Evolutionary conservation across 1,140 invertebrate species (phyloP).

Genomic region (Drosophila subobscura): DNA sequence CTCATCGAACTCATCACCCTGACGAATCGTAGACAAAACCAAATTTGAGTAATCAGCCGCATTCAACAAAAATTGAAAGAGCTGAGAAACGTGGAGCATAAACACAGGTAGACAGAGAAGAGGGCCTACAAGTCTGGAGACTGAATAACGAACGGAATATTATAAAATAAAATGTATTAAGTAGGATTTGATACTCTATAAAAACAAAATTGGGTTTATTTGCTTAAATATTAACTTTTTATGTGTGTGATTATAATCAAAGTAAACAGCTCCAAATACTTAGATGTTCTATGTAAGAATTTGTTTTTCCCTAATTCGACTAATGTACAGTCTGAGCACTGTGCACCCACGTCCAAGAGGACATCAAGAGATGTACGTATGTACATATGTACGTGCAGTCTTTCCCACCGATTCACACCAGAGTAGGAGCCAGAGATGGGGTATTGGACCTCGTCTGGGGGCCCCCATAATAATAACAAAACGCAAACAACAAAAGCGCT

Average conservation of each 20-base stretch:
- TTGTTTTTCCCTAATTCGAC: no score
- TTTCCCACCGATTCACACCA: slow-evolving; percentile 35
- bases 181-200: slow-evolving; percentile 37
- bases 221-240: neutral
- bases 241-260: neutral
- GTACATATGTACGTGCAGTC: neutral
- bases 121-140: slow-evolving; percentile 44
- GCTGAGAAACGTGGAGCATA: slow-evolving; percentile 66
- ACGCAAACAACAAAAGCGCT: slow-evolving; percentile 77
- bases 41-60: slow-evolving; percentile 82
- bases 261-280: no score
- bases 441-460: neutral
- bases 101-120: slow-evolving; percentile 41
- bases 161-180: neutral
- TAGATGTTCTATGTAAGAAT: no score
- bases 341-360: slow-evolving; percentile 1
- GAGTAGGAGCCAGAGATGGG: slow-evolving; percentile 22
- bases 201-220: neutral
- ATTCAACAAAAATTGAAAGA: slow-evolving; percentile 67
- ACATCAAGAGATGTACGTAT: slow-evolving; percentile 2
- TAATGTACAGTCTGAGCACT: no score
- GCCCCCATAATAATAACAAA: slow-evolving; percentile 48
- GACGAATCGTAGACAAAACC: slow-evolving; percentile 79
- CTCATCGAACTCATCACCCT: slow-evolving; percentile 65
- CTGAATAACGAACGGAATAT: slow-evolving; percentile 28